These are phyloP conservation scores for Darevskia mixta DNA, from an alignment of 2,797 vertebrate species.

Conservation along the genomic window DNA sequence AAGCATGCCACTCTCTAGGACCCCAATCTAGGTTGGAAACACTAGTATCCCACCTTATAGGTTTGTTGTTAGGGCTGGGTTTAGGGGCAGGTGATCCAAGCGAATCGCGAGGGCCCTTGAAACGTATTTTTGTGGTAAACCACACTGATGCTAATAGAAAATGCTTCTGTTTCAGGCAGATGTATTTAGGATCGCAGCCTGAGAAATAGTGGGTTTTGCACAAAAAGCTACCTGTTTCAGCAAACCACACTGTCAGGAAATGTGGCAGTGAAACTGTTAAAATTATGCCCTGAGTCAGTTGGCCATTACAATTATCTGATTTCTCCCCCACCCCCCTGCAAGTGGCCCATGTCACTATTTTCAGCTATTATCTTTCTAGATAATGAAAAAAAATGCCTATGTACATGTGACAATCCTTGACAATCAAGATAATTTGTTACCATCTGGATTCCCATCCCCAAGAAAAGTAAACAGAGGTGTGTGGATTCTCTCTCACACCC, in stretches of 20 bases:
- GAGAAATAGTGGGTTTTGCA: neutral
- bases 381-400: neutral
- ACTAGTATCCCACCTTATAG: neutral
- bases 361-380: slow-evolving; percentile 16
- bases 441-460: neutral
- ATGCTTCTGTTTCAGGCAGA: neutral
- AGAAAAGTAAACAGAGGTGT: neutral
- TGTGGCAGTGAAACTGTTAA: neutral
- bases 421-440: slow-evolving; percentile 1
- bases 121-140: neutral
- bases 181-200: neutral
- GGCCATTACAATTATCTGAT: neutral
- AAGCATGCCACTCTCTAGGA: neutral
- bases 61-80: neutral
- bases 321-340: no score
- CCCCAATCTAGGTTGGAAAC: neutral
- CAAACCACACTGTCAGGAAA: neutral
- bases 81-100: neutral
- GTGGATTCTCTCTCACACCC: neutral
- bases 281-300: neutral
- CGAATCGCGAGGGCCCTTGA: neutral
- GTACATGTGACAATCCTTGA: slow-evolving; percentile 3
- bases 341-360: slow-evolving; percentile 8
- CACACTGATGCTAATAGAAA: neutral
- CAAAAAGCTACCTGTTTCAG: neutral